Evolutionary conservation across 2,113 vertebrate genomes (phyloP).

Genomic region (Phodopus roborovskii): DNA sequence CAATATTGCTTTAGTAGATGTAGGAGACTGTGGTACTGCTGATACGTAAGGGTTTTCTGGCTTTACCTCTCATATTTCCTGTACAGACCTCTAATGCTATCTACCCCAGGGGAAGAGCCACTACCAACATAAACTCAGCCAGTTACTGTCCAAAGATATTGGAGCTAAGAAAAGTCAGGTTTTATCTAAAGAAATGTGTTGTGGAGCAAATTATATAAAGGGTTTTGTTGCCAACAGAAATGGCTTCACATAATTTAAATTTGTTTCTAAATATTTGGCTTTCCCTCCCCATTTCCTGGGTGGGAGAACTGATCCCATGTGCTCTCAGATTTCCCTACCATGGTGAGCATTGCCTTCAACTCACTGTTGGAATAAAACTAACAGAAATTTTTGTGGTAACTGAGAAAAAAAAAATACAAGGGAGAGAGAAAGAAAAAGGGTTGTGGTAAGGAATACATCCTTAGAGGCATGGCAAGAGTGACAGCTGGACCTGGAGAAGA

Average conservation of each 20-base stretch:
- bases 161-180: constrained; percentile 4
- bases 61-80: constrained; percentile 47
- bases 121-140: neutral
- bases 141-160: neutral
- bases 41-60: constrained; percentile 3
- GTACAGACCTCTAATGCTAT: neutral
- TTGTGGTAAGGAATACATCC: neutral
- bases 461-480: neutral
- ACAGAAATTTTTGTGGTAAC: neutral
- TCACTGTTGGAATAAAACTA: neutral
- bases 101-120: neutral
- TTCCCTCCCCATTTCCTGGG: neutral
- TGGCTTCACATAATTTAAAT: neutral
- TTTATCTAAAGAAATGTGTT: neutral
- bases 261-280: neutral
- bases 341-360: neutral
- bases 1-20: constrained; percentile 27
- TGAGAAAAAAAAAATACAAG: constrained; percentile 10
- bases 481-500: neutral
- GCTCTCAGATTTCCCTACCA: neutral
- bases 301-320: neutral
- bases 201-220: neutral
- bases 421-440: neutral
- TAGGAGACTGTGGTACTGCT: constrained; percentile 38
- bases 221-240: neutral